A percentile compares a stretch with the other conserved stretches of the same genome.
Conservation (phyloP, 2,888 invertebrate species). For the Erpobdella octoculata region DNA sequence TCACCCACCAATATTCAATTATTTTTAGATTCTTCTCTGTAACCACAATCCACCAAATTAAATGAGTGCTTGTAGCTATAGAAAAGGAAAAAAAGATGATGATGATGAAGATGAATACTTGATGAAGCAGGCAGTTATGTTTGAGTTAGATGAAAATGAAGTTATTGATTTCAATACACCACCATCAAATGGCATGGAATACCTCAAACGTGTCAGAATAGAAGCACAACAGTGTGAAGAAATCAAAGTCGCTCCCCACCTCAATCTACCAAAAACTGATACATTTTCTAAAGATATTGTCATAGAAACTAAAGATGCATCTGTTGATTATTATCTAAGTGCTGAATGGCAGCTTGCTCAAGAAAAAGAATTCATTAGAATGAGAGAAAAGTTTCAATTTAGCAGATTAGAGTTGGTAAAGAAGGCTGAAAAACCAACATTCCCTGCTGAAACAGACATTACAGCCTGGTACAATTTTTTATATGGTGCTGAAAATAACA, state of each 20-base stretch:
- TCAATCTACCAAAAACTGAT: too few relatives aligned
- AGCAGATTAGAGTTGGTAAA: background rate
- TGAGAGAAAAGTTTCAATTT: too few relatives aligned
- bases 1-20: too few relatives aligned
- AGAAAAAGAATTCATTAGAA: conserved; percentile 62
- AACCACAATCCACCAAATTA: too few relatives aligned
- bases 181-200: conserved; percentile 5
- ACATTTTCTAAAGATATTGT: too few relatives aligned
- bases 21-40: too few relatives aligned
- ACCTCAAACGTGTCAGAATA: conserved; percentile 2
- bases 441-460: background rate
- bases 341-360: conserved; percentile 65
- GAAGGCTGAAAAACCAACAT: background rate
- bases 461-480: background rate
- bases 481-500: too few relatives aligned
- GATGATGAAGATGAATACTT: conserved; percentile 2
- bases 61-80: too few relatives aligned
- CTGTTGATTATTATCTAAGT: conserved; percentile 53
- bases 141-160: background rate
- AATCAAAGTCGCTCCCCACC: conserved; percentile 4
- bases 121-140: background rate
- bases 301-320: conserved; percentile 55
- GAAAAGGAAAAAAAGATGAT: background rate
- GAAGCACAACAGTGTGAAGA: background rate
- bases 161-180: background rate